These are phyloP conservation scores for Enteromius afrohamiltoni DNA, from an alignment of 2,797 vertebrate genomes.

Conservation along the genomic window DNA sequence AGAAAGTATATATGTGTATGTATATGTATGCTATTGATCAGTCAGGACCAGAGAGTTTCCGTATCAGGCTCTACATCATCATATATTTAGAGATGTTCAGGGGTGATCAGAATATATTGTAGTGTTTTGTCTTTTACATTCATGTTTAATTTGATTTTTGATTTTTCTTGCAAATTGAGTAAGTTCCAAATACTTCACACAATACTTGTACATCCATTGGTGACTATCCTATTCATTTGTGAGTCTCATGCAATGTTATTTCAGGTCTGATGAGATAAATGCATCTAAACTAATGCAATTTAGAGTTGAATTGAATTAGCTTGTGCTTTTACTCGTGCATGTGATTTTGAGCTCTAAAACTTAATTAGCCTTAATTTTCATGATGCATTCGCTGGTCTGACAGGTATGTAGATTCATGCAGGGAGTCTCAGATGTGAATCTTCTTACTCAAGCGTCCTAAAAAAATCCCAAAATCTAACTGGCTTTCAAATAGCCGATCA, in stretches of 20 bases:
- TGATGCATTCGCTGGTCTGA: background rate
- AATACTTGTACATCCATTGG: background rate
- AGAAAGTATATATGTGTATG: background rate
- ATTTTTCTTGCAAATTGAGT: background rate
- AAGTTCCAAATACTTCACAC: background rate
- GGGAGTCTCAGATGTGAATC: background rate
- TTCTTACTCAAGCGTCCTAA: background rate
- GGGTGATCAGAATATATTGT: background rate
- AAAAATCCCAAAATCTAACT: background rate
- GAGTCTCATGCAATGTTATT: background rate
- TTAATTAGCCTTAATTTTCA: background rate
- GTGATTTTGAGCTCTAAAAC: background rate
- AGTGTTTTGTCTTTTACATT: background rate
- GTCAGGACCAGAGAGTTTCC: background rate
- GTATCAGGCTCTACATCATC: background rate
- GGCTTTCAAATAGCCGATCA: constrained; percentile 2
- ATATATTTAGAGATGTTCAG: background rate
- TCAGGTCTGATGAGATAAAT: background rate
- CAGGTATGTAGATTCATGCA: background rate
- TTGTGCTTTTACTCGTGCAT: background rate
- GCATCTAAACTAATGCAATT: background rate
- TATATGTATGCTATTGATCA: background rate
- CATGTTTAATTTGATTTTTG: background rate
- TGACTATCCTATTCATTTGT: background rate
- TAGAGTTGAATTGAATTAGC: background rate